phyloP scores from a whole-genome alignment of 2,888 invertebrate species.

The Pristionchus exspectatus region DNA sequence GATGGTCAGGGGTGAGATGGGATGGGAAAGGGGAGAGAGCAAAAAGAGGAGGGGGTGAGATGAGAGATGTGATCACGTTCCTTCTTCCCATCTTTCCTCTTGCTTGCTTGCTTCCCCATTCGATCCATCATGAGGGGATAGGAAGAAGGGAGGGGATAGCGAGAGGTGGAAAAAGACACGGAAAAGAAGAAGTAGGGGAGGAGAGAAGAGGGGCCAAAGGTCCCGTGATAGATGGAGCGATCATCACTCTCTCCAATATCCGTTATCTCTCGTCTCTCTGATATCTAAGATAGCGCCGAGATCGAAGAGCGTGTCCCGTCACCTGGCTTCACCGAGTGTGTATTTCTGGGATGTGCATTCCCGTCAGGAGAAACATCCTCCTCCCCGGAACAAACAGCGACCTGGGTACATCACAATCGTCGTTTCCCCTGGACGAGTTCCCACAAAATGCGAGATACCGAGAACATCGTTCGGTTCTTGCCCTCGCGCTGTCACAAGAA shows the following conservation, averaged over 20 bases:
- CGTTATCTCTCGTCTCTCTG: too few relatives aligned
- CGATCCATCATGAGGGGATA: conserved; percentile 39
- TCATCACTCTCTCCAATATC: too few relatives aligned
- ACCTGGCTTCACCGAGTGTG: background rate
- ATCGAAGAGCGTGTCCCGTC: background rate
- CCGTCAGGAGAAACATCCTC: background rate
- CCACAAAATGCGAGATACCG: too few relatives aligned
- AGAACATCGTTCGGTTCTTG: background rate
- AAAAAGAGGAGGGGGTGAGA: conserved; percentile 29
- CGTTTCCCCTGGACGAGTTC: background rate
- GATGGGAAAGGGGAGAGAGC: conserved; percentile 5
- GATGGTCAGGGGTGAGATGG: conserved; percentile 21
- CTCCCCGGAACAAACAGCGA: background rate
- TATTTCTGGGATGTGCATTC: background rate
- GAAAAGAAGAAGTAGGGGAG: background rate
- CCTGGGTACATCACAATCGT: background rate
- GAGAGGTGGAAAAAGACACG: conserved; percentile 20
- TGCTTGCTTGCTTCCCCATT: background rate
- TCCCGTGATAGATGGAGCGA: conserved; percentile 8
- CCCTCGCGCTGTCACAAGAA: conserved; percentile 9
- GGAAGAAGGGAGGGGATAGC: conserved; percentile 29
- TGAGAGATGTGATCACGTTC: conserved; percentile 36
- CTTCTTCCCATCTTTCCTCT: background rate
- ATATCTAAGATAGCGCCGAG: too few relatives aligned
- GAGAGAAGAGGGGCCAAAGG: background rate